Evolutionary conservation across 2,888 invertebrate species (phyloP).

Genomic region (Apeira syringaria): DNA sequence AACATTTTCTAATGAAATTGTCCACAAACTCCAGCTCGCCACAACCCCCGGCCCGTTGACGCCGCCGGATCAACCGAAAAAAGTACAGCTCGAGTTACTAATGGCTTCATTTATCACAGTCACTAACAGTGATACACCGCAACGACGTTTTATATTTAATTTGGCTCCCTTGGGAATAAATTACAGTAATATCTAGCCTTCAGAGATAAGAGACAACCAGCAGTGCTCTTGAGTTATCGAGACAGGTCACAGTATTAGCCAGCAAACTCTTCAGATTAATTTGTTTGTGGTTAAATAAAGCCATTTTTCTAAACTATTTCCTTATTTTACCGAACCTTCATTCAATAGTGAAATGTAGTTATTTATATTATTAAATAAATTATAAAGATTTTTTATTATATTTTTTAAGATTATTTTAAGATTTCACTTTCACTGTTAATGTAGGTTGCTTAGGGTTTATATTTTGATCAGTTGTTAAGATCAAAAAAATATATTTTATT

Average conservation of each 20-base stretch:
- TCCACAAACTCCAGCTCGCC: conserved; percentile 77
- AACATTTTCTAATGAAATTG: conserved; percentile 83
- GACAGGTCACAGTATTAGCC: conserved; percentile 67
- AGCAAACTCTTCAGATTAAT: conserved; percentile 75
- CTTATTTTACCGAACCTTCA: conserved; percentile 45
- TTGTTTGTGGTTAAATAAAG: conserved; percentile 72
- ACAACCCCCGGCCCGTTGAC: conserved; percentile 71
- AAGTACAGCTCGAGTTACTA: conserved; percentile 82
- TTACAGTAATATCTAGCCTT: conserved; percentile 75
- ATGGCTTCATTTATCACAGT: conserved; percentile 84
- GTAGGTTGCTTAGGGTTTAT: too few relatives aligned
- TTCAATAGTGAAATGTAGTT: conserved; percentile 35
- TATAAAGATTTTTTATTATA: too few relatives aligned
- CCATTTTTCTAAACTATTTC: conserved; percentile 40
- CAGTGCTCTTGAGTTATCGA: conserved; percentile 69
- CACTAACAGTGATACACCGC: conserved; percentile 83
- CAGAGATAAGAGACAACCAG: conserved; percentile 69
- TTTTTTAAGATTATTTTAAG: too few relatives aligned
- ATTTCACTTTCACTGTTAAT: too few relatives aligned
- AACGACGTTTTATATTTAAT: conserved; percentile 83
- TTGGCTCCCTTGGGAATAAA: conserved; percentile 79
- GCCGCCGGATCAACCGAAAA: conserved; percentile 81
- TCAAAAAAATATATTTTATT: too few relatives aligned
- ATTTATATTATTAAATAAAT: too few relatives aligned
- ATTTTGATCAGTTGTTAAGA: too few relatives aligned